Evolutionary conservation across 2,888 invertebrate genomes (phyloP).

Genomic region (Synergus japonicus): DNA sequence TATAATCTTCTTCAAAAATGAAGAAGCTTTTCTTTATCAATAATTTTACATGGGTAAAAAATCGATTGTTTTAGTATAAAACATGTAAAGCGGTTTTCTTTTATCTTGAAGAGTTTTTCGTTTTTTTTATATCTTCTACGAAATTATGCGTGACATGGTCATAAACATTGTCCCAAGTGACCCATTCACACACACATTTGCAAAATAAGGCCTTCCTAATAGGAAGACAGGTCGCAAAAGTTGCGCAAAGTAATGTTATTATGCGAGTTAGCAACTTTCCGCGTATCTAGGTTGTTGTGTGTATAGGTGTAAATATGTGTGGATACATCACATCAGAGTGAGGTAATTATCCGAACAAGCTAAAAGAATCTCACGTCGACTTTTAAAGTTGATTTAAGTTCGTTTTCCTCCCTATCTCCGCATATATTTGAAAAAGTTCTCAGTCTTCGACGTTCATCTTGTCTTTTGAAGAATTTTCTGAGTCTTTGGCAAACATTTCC

Average conservation of each 20-base stretch:
- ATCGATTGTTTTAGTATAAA: no score
- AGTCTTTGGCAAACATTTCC: no score
- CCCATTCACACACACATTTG: no score
- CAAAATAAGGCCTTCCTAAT: not conserved
- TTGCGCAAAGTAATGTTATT: slow-evolving; percentile 14
- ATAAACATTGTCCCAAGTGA: no score
- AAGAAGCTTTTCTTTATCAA: no score
- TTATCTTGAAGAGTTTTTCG: no score
- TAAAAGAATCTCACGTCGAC: not conserved
- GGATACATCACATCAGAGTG: not conserved
- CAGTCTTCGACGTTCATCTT: not conserved
- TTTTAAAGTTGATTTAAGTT: slow-evolving; percentile 2
- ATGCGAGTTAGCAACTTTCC: not conserved
- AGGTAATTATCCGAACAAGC: slow-evolving; percentile 1
- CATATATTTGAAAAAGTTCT: not conserved
- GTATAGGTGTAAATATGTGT: not conserved
- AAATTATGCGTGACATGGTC: no score
- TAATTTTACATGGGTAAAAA: no score
- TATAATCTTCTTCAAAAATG: no score
- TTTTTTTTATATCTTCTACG: no score
- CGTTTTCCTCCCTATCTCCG: not conserved
- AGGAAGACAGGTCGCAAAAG: slow-evolving; percentile 1
- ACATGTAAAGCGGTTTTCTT: no score
- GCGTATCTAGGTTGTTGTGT: not conserved
- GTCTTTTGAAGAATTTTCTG: not conserved